Evolutionary conservation across 1,140 invertebrate species (phyloP), one percentile per base, ranked within the genome.

Genomic region (Orussus abietinus): DNA sequence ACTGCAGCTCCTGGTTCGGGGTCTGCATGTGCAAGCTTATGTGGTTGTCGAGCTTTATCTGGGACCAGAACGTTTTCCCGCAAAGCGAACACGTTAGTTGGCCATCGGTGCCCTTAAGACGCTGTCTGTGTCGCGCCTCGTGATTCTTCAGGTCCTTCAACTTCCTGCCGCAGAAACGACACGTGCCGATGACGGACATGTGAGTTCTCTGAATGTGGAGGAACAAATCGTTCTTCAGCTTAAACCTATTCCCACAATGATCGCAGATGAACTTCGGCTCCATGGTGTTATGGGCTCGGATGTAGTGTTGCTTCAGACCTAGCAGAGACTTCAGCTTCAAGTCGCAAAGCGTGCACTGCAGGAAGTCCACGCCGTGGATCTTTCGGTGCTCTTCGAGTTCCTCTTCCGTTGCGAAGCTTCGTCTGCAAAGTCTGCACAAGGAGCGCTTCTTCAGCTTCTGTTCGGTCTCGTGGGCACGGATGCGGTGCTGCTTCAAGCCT

Each of bases 401-500:
- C n/a, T n/a, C n/a, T n/a, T n/a, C n/a, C n/a, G n/a, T n/a, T n/a
- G n/a, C n/a, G n/a, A n/a, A n/a, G n/a, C n/a, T n/a, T n/a, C n/a
- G n/a, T n/a, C n/a, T n/a, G n/a, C n/a, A n/a, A n/a, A n/a, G n/a
- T n/a, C n/a, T n/a, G n/a, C n/a, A n/a, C n/a, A n/a, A n/a, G n/a
- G n/a, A n/a, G n/a, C n/a, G n/a, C n/a, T n/a, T n/a, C n/a, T n/a
- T n/a, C n/a, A n/a, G n/a, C n/a, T n/a, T n/a, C n/a, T n/a, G n/a
- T n/a, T n/a, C n/a, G n/a, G n/a, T n/a, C n/a, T n/a, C n/a, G 19
- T 64, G 58, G 0, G 49, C 62, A 32, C 73, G 69, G 2, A 75
- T 63, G 18, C 69, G 66, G 42, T 77, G 75, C 15, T 68, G 66
- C 18, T 75, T 76, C 58, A 76, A 61, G 10, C 73, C 71, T 22